Percentiles rank a stretch among this genome's conserved stretches.
Evolutionary conservation across 2,113 vertebrate species (phyloP).

Genomic region (Rhinolophus sinicus): DNA sequence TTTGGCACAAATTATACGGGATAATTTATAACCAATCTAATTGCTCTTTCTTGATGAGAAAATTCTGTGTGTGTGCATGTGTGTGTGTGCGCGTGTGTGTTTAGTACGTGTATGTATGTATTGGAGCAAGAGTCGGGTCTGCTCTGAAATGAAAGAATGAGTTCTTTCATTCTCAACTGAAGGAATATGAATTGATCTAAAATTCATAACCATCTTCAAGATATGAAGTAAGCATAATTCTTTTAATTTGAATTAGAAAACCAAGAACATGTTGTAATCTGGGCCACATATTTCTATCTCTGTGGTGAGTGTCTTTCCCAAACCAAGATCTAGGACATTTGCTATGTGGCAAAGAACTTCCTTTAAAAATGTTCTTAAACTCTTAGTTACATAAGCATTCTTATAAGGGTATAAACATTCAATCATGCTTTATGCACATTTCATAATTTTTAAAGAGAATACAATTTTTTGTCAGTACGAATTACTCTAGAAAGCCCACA

Average conservation of each 20-base stretch:
- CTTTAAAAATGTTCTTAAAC: constrained; percentile 27
- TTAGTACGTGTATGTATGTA: neutral
- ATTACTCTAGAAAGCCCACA: neutral
- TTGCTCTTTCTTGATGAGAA: constrained; percentile 8
- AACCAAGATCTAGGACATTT: neutral
- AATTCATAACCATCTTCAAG: constrained; percentile 10
- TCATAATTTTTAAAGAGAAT: constrained; percentile 9
- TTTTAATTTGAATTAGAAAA: constrained; percentile 49
- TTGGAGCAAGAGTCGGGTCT: neutral
- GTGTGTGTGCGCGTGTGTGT: neutral
- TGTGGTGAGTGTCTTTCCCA: neutral
- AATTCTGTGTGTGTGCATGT: neutral
- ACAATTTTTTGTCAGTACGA: neutral
- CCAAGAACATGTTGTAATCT: neutral
- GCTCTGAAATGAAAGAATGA: neutral
- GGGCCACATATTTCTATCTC: neutral
- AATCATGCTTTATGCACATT: neutral
- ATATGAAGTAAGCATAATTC: constrained; percentile 20
- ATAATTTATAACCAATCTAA: constrained; percentile 49
- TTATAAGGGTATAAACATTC: neutral
- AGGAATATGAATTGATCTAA: neutral
- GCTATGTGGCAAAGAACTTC: neutral
- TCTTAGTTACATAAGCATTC: neutral
- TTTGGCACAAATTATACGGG: neutral
- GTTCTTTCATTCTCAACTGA: neutral